Evolutionary conservation across 2,113 vertebrate genomes (phyloP).

Genomic region (Neofelis nebulosa): DNA sequence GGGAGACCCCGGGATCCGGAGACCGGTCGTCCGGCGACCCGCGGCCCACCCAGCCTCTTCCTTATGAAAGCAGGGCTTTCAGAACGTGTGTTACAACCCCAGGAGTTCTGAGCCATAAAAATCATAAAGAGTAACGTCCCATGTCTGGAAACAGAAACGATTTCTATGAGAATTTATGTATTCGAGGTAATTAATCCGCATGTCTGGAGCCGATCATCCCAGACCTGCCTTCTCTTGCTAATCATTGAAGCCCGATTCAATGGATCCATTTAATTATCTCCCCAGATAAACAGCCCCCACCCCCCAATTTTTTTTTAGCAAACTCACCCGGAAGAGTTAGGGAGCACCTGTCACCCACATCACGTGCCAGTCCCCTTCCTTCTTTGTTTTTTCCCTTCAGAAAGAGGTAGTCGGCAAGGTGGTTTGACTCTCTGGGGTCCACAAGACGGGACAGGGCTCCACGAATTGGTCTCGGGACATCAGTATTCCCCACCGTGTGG

Average conservation of each 20-base stretch:
- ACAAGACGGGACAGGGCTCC: not conserved
- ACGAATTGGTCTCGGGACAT: not conserved
- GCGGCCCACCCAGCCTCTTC: not conserved
- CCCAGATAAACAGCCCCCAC: not conserved
- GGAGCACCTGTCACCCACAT: not conserved
- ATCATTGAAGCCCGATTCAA: not conserved
- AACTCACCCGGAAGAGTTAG: not conserved
- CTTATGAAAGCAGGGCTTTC: conserved; percentile 27
- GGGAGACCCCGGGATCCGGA: fast-evolving
- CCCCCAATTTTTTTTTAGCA: not conserved
- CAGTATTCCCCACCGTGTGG: not conserved
- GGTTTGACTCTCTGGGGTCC: not conserved
- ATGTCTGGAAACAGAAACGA: conserved; percentile 73
- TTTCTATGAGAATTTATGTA: conserved; percentile 56
- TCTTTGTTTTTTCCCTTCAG: not conserved
- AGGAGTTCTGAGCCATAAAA: conserved; percentile 74
- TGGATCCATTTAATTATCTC: not conserved
- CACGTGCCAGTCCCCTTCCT: not conserved
- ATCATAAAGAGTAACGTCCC: conserved; percentile 77
- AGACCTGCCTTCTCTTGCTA: not conserved
- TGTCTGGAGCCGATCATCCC: not conserved
- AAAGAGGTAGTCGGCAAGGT: not conserved
- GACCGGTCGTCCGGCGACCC: fast-evolving
- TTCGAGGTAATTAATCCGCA: conserved; percentile 35
- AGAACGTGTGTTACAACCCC: conserved; percentile 59